Evolutionary conservation across 2,113 vertebrate species (phyloP).

Genomic region (Oryzias curvinotus): DNA sequence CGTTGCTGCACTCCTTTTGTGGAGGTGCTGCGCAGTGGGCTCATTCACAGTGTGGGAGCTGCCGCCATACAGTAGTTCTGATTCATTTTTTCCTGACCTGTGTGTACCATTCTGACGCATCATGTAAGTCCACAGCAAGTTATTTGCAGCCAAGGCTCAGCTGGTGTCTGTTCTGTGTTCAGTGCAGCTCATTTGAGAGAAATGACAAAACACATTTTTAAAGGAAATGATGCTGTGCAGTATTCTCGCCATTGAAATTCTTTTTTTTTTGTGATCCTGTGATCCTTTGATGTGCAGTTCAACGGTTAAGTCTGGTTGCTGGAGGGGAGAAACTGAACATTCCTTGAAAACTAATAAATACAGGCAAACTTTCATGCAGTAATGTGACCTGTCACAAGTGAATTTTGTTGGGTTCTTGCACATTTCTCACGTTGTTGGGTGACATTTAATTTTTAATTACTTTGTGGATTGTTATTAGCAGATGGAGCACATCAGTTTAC

Average conservation of each 20-base stretch:
- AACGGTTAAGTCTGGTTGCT: no score
- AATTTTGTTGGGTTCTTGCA: background rate
- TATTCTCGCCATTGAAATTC: no score
- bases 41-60: slow-evolving; percentile 71
- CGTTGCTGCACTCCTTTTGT: slow-evolving; percentile 55
- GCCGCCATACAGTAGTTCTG: slow-evolving; percentile 48
- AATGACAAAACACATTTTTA: slow-evolving; percentile 1
- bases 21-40: slow-evolving; percentile 61
- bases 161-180: background rate
- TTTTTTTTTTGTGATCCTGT: no score
- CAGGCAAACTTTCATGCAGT: background rate
- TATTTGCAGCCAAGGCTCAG: slow-evolving; percentile 9
- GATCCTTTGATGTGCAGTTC: no score
- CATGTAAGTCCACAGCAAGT: slow-evolving; percentile 33
- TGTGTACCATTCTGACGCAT: slow-evolving; percentile 37
- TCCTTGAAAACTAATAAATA: background rate
- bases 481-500: slow-evolving; percentile 20
- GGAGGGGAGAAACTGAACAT: background rate
- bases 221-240: background rate
- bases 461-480: slow-evolving; percentile 9
- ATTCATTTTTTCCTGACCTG: slow-evolving; percentile 62
- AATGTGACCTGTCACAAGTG: slow-evolving; percentile 1
- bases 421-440: slow-evolving; percentile 2
- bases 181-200: background rate
- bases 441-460: slow-evolving; percentile 2